These are phyloP conservation scores for Eurosta solidaginis DNA, from an alignment of 1,140 invertebrate genomes.

Conservation along the genomic window DNA sequence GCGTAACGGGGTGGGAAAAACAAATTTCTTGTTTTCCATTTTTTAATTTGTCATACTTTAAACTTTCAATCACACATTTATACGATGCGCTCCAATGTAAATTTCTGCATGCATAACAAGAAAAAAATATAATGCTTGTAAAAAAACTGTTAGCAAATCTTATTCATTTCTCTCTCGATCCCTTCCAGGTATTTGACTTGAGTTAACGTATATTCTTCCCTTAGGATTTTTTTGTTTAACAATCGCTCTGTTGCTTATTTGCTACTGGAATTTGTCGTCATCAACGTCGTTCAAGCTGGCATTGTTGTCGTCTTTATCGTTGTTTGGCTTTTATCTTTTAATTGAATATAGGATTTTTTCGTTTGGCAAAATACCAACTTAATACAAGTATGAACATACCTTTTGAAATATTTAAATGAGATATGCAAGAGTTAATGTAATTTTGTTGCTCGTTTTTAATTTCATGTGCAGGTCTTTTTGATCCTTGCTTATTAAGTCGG, in stretches of 20 bases:
- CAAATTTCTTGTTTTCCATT: too few species aligned
- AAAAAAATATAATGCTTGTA: neutral
- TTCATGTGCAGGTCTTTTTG: too few species aligned
- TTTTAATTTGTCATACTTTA: too few species aligned
- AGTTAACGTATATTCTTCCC: neutral
- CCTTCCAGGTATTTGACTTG: neutral
- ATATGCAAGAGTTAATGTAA: neutral
- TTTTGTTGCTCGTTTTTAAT: too few species aligned
- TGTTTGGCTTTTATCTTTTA: conserved; percentile 27
- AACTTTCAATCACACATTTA: too few species aligned
- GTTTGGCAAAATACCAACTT: neutral
- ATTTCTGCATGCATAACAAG: neutral
- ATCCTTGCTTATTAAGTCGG: too few species aligned
- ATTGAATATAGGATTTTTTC: neutral
- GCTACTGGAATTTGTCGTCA: neutral
- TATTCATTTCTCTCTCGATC: conserved; percentile 4
- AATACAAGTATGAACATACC: neutral
- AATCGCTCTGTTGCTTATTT: neutral
- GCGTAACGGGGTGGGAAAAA: too few species aligned
- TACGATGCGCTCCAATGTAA: too few species aligned
- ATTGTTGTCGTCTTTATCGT: too few species aligned
- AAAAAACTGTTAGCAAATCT: neutral
- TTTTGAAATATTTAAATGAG: neutral
- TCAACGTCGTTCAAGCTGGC: neutral
- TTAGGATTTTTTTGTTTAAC: neutral